Conservation (phyloP, 2,113 vertebrate genomes). For the Sceloporus undulatus region DNA sequence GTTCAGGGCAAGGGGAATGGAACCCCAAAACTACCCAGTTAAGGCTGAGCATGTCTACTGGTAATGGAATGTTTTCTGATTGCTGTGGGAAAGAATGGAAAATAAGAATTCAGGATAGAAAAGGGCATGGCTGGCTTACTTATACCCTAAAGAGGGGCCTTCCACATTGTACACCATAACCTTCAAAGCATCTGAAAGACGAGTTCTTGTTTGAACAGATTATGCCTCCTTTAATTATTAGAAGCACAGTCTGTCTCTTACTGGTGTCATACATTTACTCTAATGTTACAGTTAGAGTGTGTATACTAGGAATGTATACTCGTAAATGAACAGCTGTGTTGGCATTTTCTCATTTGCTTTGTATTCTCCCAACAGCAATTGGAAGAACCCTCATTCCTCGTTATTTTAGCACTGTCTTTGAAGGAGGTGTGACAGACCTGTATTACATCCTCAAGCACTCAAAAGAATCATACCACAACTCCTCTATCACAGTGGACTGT, state of each 20-base stretch:
- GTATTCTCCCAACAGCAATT: conserved; percentile 88
- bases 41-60: background rate
- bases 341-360: conserved; percentile 73
- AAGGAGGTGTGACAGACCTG: conserved; percentile 97
- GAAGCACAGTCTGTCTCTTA: conserved; percentile 42
- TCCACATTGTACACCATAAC: conserved; percentile 17
- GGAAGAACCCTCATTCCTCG: conserved; percentile 97
- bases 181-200: conserved; percentile 61
- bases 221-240: conserved; percentile 21
- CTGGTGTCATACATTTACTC: conserved; percentile 34
- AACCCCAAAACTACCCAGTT: background rate
- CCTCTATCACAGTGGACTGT: conserved; percentile 97
- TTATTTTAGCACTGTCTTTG: conserved; percentile 99
- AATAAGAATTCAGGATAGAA: background rate
- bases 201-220: conserved; percentile 33
- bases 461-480: too few species aligned
- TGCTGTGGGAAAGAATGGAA: background rate
- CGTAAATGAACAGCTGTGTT: conserved; percentile 3
- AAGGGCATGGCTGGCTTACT: background rate
- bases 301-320: too few species aligned
- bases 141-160: background rate
- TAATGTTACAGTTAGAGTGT: conserved; percentile 29
- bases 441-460: conserved; percentile 99
- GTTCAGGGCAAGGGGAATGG: background rate
- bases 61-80: background rate